These are phyloP conservation scores for Brenthis ino DNA, from an alignment of 2,888 invertebrate species.

Conservation along the genomic window DNA sequence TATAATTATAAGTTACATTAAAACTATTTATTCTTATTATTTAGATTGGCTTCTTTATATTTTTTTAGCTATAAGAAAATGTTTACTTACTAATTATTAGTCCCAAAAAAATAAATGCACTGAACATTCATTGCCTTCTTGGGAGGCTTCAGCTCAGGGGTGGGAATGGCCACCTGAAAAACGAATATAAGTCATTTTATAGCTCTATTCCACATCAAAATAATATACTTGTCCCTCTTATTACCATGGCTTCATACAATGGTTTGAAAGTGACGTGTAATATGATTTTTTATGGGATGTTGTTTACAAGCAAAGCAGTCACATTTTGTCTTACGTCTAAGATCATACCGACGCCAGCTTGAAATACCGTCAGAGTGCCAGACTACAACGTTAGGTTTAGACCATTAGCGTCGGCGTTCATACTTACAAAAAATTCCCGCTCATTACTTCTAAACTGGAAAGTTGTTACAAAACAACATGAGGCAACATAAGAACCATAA, in stretches of 20 bases:
- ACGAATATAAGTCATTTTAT: constrained; percentile 28
- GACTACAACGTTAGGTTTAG: constrained; percentile 20
- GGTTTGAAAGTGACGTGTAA: constrained; percentile 19
- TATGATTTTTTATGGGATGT: constrained; percentile 20
- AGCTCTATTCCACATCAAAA: constrained; percentile 31
- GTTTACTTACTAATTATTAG: constrained; percentile 95
- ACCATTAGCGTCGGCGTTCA: constrained; percentile 24
- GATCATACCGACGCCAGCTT: constrained; percentile 21
- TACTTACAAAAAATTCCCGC: constrained; percentile 34
- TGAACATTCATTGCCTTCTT: constrained; percentile 88
- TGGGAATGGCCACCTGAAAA: constrained; percentile 91
- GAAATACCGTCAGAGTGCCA: constrained; percentile 23
- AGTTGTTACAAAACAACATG: constrained; percentile 5
- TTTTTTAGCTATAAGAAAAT: background rate
- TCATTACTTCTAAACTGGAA: constrained; percentile 26
- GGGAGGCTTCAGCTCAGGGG: constrained; percentile 88
- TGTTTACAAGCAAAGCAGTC: constrained; percentile 26
- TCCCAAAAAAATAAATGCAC: constrained; percentile 96
- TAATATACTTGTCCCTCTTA: constrained; percentile 30
- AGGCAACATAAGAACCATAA: background rate
- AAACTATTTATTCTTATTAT: background rate
- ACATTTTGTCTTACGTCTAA: constrained; percentile 3
- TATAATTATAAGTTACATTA: too few species aligned
- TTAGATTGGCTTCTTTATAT: background rate
- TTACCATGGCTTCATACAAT: constrained; percentile 2